These are phyloP conservation scores for Epicampocera succincta DNA, from an alignment of 2,888 invertebrate species.

Conservation along the genomic window DNA sequence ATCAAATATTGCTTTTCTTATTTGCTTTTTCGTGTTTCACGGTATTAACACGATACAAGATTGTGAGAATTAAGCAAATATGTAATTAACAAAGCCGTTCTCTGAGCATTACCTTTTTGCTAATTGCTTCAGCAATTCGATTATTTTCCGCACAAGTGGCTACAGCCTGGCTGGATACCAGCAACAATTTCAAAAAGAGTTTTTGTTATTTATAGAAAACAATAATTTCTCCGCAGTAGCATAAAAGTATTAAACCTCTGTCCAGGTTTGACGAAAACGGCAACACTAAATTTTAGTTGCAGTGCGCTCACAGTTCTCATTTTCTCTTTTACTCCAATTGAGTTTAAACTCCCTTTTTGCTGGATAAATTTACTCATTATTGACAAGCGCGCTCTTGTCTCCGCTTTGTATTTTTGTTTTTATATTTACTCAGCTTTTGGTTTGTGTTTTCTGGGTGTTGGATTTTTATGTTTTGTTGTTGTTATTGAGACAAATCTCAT, in stretches of 20 bases:
- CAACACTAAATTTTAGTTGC: slow-evolving; percentile 56
- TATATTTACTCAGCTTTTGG: slow-evolving; percentile 24
- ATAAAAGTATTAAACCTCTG: no score
- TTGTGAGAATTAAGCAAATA: no score
- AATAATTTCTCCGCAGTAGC: no score
- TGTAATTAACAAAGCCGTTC: no score
- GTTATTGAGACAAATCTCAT: slow-evolving; percentile 57
- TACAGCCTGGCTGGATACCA: not conserved
- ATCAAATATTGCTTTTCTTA: no score
- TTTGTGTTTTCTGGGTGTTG: slow-evolving; percentile 25
- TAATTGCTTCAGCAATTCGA: no score
- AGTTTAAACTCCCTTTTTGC: not conserved
- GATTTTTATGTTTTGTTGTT: slow-evolving; percentile 61
- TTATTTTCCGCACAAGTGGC: no score
- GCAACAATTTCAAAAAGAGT: no score
- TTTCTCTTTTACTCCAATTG: slow-evolving; percentile 39
- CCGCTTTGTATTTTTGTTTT: slow-evolving; percentile 68
- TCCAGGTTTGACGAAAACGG: slow-evolving; percentile 31
- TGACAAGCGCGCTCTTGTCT: slow-evolving; percentile 68
- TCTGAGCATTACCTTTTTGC: no score
- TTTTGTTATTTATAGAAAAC: no score
- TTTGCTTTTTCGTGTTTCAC: no score
- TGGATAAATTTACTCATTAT: not conserved
- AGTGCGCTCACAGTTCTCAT: not conserved
- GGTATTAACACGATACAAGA: no score